These are phyloP conservation scores for Furcifer pardalis DNA, from an alignment of 2,797 vertebrate species.

Conservation along the genomic window DNA sequence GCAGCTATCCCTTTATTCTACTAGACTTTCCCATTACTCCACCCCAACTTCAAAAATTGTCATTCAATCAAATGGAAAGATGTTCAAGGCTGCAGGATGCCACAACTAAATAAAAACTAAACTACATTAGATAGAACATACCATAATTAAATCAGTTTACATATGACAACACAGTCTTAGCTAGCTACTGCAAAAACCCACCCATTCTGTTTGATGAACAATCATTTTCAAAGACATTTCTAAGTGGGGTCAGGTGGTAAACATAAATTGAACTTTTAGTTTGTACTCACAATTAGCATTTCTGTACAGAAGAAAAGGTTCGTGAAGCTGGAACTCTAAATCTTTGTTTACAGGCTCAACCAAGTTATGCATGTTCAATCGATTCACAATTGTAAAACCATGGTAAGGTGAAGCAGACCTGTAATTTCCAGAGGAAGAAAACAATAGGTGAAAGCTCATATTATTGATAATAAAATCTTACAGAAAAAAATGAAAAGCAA, in stretches of 20 bases:
- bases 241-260: neutral
- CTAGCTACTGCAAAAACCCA: neutral
- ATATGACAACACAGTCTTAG: neutral
- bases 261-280: neutral
- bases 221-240: neutral
- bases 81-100: too few relatives aligned
- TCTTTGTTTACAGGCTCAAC: slow-evolving; percentile 99
- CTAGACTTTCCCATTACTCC: neutral
- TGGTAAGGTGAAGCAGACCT: slow-evolving; percentile 95
- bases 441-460: slow-evolving; percentile 1
- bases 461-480: neutral
- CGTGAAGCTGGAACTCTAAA: slow-evolving; percentile 96
- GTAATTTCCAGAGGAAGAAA: slow-evolving; percentile 56
- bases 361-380: slow-evolving; percentile 92
- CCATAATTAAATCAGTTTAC: neutral
- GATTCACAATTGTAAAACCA: slow-evolving; percentile 98
- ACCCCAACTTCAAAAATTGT: neutral
- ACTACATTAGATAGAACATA: neutral
- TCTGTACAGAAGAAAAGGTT: slow-evolving; percentile 96
- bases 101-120: too few relatives aligned
- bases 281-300: slow-evolving; percentile 92
- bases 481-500: neutral
- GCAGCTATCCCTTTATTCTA: too few relatives aligned
- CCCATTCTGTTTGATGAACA: neutral
- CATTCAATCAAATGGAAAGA: neutral